phyloP scores from a whole-genome alignment of 2,113 vertebrate genomes.

The Aspiorhynchus laticeps region DNA sequence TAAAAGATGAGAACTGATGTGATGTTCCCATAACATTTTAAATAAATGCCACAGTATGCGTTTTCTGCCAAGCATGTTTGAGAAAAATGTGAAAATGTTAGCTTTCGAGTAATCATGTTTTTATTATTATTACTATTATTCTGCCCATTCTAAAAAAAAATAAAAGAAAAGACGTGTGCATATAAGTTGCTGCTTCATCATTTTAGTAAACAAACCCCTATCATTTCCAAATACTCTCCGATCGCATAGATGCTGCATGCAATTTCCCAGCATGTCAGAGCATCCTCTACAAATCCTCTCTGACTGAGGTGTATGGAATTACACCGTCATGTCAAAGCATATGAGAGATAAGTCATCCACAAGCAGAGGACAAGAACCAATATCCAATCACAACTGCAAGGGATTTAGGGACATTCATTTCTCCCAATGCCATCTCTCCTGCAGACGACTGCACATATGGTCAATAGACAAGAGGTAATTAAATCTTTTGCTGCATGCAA shows the following conservation, averaged over 20 bases:
- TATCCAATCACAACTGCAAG: constrained; percentile 61
- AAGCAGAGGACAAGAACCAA: constrained; percentile 56
- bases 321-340: constrained; percentile 54
- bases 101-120: neutral
- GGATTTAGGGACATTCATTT: neutral
- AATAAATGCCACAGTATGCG: neutral
- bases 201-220: neutral
- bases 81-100: neutral
- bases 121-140: neutral
- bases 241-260: neutral
- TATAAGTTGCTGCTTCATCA: neutral
- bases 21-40: neutral
- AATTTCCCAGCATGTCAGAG: constrained; percentile 22
- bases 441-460: neutral
- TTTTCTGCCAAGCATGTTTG: neutral
- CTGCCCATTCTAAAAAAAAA: neutral
- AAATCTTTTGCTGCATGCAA: neutral
- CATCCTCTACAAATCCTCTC: neutral
- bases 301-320: constrained; percentile 30
- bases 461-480: neutral
- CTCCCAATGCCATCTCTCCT: neutral
- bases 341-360: constrained; percentile 62
- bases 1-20: neutral
- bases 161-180: neutral
- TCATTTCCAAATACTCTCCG: neutral